Evolutionary conservation across 2,888 invertebrate species (phyloP).

Genomic region (Ariolimax columbianus): DNA sequence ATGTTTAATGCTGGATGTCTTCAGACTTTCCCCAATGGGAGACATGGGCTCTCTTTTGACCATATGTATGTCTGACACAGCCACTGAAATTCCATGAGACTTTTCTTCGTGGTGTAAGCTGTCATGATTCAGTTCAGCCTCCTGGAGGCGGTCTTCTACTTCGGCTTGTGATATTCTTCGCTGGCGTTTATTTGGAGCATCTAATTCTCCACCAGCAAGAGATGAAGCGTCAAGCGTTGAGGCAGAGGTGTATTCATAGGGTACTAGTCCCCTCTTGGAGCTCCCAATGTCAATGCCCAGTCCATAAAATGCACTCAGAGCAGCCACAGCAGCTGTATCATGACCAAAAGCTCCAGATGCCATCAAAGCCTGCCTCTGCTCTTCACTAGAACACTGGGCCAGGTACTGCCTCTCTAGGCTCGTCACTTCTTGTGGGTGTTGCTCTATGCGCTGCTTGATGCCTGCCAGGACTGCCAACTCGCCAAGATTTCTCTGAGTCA

Average conservation of each 20-base stretch:
- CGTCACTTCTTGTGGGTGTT: constrained; percentile 51
- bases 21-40: constrained; percentile 1
- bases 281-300: constrained; percentile 34
- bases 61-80: constrained; percentile 36
- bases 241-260: constrained; percentile 2
- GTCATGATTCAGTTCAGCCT: constrained; percentile 33
- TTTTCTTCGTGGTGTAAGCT: constrained; percentile 15
- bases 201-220: constrained; percentile 13
- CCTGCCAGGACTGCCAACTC: constrained; percentile 55
- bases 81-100: constrained; percentile 28
- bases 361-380: constrained; percentile 52
- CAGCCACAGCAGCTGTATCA: constrained; percentile 44
- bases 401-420: constrained; percentile 43
- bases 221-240: constrained; percentile 9
- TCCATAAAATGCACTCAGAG: constrained; percentile 48
- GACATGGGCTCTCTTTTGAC: constrained; percentile 51
- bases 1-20: neutral
- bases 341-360: constrained; percentile 51
- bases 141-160: constrained; percentile 40
- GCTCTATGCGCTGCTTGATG: constrained; percentile 50
- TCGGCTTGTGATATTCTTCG: constrained; percentile 46
- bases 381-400: constrained; percentile 48
- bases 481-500: constrained; percentile 48
- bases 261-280: constrained; percentile 1
- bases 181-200: constrained; percentile 34